These are phyloP conservation scores for Galerucella calmariensis DNA, from an alignment of 2,888 invertebrate genomes.

Conservation along the genomic window DNA sequence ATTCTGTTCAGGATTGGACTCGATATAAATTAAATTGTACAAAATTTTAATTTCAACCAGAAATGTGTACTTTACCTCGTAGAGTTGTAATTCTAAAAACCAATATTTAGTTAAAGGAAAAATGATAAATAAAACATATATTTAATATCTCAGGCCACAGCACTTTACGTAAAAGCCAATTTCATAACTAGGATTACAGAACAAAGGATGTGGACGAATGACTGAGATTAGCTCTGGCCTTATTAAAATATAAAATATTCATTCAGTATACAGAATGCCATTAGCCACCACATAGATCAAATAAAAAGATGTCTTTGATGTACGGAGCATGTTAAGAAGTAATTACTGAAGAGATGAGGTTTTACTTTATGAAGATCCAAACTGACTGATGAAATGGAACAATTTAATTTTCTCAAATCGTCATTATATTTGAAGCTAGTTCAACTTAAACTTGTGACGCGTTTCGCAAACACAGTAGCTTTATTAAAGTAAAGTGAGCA, in stretches of 20 bases:
- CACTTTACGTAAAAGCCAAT: conserved; percentile 17
- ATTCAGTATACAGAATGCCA: neutral
- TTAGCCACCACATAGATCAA: neutral
- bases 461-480: too few species aligned
- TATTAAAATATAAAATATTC: conserved; percentile 23
- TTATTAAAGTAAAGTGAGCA: too few species aligned
- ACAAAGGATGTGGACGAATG: conserved; percentile 17
- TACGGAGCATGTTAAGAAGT: neutral
- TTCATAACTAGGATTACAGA: conserved; percentile 6
- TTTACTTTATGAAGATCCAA: too few species aligned
- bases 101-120: neutral
- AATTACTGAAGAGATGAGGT: neutral
- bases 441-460: too few species aligned
- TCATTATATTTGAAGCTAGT: too few species aligned
- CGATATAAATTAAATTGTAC: neutral
- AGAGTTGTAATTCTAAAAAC: neutral
- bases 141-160: conserved; percentile 15
- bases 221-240: conserved; percentile 14
- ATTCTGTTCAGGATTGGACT: neutral
- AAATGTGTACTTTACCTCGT: too few species aligned
- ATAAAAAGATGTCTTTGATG: neutral
- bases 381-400: too few species aligned
- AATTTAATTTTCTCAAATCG: too few species aligned
- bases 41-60: neutral
- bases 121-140: conserved; percentile 15